These are phyloP conservation scores for Myotis findleyi DNA, from an alignment of 2,797 vertebrate genomes.

Conservation along the genomic window DNA sequence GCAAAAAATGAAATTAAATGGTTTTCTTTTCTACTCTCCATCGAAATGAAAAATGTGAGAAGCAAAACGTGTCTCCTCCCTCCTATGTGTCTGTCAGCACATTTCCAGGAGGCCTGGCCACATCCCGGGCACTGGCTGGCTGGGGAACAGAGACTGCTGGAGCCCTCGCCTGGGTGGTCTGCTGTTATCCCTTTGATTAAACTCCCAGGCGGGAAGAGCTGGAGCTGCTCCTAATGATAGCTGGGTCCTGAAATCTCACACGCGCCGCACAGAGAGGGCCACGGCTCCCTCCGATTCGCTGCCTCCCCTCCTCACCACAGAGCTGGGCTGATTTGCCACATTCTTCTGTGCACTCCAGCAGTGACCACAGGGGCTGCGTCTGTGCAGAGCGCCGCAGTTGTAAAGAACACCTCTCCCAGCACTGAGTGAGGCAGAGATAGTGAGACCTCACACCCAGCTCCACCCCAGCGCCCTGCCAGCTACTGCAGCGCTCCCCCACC, in stretches of 20 bases:
- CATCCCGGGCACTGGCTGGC: constrained; percentile 74
- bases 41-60: constrained; percentile 74
- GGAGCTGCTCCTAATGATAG: constrained; percentile 87
- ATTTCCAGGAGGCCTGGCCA: constrained; percentile 80
- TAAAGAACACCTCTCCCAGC: constrained; percentile 81
- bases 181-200: constrained; percentile 89
- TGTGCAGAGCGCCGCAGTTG: constrained; percentile 88
- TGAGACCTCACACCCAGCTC: constrained; percentile 90
- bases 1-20: background rate
- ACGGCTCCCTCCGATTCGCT: constrained; percentile 75
- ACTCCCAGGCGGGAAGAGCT: constrained; percentile 81
- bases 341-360: constrained; percentile 92
- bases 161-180: constrained; percentile 93
- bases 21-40: constrained; percentile 68
- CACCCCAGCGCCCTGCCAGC: background rate
- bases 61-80: constrained; percentile 49
- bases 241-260: constrained; percentile 86
- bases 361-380: constrained; percentile 87
- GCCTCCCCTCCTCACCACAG: constrained; percentile 79
- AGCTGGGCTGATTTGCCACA: constrained; percentile 90
- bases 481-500: background rate
- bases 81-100: constrained; percentile 69
- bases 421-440: constrained; percentile 87
- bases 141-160: constrained; percentile 68
- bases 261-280: constrained; percentile 74